Evolutionary conservation across 1,140 invertebrate species (phyloP).

Genomic region (Yoshiicerus persimilis): DNA sequence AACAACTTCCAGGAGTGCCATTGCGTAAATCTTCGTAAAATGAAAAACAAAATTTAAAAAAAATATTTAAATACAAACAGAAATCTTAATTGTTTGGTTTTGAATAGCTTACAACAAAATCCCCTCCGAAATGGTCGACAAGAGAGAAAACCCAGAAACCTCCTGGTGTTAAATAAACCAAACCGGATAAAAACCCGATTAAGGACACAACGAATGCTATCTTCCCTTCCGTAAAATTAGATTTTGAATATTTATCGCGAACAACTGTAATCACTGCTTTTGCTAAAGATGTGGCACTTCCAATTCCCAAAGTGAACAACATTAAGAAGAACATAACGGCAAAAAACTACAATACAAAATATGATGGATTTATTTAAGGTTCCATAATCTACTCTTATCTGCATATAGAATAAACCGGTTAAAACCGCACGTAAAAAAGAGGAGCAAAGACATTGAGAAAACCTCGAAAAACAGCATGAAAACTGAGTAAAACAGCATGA

Average conservation of each 20-base stretch:
- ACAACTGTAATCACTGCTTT: constrained; percentile 69
- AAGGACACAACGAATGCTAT: constrained; percentile 62
- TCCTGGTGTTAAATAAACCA: constrained; percentile 76
- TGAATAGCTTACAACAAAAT: constrained; percentile 59
- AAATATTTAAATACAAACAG: constrained; percentile 37
- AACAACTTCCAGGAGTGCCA: constrained; percentile 70
- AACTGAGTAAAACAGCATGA: too few relatives aligned
- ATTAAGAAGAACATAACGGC: constrained; percentile 46
- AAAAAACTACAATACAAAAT: constrained; percentile 47
- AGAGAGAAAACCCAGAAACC: constrained; percentile 81
- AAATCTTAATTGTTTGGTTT: not conserved
- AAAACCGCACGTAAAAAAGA: not conserved
- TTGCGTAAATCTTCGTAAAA: constrained; percentile 71
- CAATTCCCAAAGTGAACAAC: constrained; percentile 53
- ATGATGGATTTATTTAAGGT: too few relatives aligned
- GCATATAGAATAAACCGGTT: not conserved
- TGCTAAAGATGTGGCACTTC: constrained; percentile 58
- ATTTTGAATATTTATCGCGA: constrained; percentile 67
- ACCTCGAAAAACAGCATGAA: too few relatives aligned
- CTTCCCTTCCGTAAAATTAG: constrained; percentile 63
- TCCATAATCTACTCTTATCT: too few relatives aligned
- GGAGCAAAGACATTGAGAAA: too few relatives aligned
- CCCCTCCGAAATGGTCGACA: constrained; percentile 79
- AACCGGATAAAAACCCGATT: constrained; percentile 66
- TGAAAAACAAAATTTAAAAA: constrained; percentile 56